Evolutionary conservation across 2,888 invertebrate species (phyloP).

Genomic region (Atherix ibis): DNA sequence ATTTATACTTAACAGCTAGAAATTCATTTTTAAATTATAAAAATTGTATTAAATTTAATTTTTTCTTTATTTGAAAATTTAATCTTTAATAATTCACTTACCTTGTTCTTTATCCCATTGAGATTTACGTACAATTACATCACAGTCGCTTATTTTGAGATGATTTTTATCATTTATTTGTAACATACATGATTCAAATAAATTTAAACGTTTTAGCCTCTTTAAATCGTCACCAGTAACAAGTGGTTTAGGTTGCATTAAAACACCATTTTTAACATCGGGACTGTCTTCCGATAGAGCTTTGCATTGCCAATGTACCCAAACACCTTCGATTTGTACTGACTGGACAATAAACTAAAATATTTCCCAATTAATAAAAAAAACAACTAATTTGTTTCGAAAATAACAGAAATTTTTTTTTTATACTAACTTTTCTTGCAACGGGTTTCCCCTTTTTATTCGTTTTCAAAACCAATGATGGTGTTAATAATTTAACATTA

Average conservation of each 20-base stretch:
- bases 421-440: conserved; percentile 35
- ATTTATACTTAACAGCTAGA: conserved; percentile 18
- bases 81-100: conserved; percentile 17
- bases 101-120: conserved; percentile 60
- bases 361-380: background rate
- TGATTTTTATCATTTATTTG: conserved; percentile 82
- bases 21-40: background rate
- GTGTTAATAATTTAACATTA: conserved; percentile 64
- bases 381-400: background rate
- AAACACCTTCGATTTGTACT: conserved; percentile 63
- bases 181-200: conserved; percentile 73
- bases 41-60: background rate
- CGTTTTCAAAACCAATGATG: conserved; percentile 56
- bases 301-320: conserved; percentile 77
- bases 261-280: conserved; percentile 32
- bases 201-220: conserved; percentile 66
- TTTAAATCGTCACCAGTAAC: conserved; percentile 63
- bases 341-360: conserved; percentile 64
- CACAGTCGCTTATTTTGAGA: conserved; percentile 59
- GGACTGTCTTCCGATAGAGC: conserved; percentile 40
- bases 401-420: conserved; percentile 1
- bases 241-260: conserved; percentile 51
- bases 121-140: conserved; percentile 57
- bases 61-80: background rate
- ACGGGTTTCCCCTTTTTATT: conserved; percentile 42